Evolutionary conservation across 1,140 invertebrate genomes (phyloP), one percentile per base, ranked within the genome.

Genomic region (Caenorhabditis briggsae): DNA sequence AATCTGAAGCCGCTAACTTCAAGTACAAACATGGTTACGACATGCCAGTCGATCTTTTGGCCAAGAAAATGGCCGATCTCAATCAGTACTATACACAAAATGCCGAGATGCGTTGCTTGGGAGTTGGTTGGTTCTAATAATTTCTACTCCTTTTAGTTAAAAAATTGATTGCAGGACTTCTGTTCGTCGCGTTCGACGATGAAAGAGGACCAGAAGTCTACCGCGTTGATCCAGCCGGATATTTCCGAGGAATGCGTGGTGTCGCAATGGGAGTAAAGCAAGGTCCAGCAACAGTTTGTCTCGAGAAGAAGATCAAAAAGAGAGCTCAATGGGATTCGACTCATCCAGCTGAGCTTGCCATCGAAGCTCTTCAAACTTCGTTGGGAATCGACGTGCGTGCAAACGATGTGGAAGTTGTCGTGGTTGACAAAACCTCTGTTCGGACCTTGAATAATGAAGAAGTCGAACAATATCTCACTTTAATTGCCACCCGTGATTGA

Each of bases 31-130:
- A 96, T 92, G 97, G 97, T 14, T 96, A 96, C 92, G 96, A 97
- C 84, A 98, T 99, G 91, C 96, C 97, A 1, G 95, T 98, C 86
- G 97, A 99, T 93, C 94, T 96, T 86, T 93, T 99, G 9, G 98
- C 97, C 91, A 95, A 65, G 16, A 59, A 33, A 82, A 95, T 99
- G 41, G 97, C 97, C 20, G 98, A 99, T 92, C 97, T 99, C 86
- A 97, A 96, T 89, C 98, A 99, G 94, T 96, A 99, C 2, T 99
- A 99, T 93, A 99, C 98, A 1, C 98, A 99, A 93, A 99, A 98
- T 94, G 98, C 98, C 74, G 97, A 98, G 93, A 99, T 99, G 97
- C 94, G 98, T 89, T 98, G 98, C 0, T 94, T 99, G 3, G 98
- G 97, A 14, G 98, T 97, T 93, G 96, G 96, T 94, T 93, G 94